These are phyloP conservation scores for Xestia ashworthii DNA, from an alignment of 2,888 invertebrate genomes.

Conservation along the genomic window DNA sequence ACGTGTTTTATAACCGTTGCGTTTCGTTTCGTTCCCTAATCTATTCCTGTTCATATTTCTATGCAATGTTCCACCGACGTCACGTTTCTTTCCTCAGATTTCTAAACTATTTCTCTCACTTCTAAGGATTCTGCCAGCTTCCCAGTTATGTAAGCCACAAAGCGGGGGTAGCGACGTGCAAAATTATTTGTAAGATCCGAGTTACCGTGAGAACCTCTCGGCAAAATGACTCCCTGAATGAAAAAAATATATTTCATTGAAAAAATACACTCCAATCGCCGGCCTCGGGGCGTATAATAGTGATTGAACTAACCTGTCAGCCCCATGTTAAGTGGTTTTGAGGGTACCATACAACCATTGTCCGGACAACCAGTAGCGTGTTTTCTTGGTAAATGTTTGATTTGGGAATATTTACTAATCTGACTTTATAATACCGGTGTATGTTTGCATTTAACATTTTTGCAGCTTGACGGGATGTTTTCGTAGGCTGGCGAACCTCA, in stretches of 20 bases:
- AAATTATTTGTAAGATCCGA: conserved; percentile 69
- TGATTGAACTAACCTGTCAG: conserved; percentile 91
- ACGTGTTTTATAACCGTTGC: conserved; percentile 77
- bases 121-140: conserved; percentile 50
- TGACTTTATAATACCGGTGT: conserved; percentile 76
- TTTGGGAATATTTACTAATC: conserved; percentile 87
- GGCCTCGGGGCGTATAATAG: conserved; percentile 87
- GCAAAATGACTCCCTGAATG: conserved; percentile 80
- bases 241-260: conserved; percentile 79
- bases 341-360: conserved; percentile 86
- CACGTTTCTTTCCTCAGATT: conserved; percentile 38
- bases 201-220: conserved; percentile 85
- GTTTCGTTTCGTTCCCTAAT: conserved; percentile 70
- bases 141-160: conserved; percentile 56
- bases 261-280: conserved; percentile 87
- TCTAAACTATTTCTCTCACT: conserved; percentile 36
- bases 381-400: conserved; percentile 89
- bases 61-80: conserved; percentile 53
- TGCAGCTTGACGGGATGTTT: conserved; percentile 79
- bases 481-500: conserved; percentile 69
- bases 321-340: conserved; percentile 90
- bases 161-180: conserved; percentile 66
- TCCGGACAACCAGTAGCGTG: conserved; percentile 88
- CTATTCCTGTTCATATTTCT: conserved; percentile 58
- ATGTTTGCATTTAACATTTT: conserved; percentile 80